Percentiles rank a stretch among this genome's conserved stretches.
Evolutionary conservation across 1,140 invertebrate genomes (phyloP).

Genomic region (Zaprionus taronus): DNA sequence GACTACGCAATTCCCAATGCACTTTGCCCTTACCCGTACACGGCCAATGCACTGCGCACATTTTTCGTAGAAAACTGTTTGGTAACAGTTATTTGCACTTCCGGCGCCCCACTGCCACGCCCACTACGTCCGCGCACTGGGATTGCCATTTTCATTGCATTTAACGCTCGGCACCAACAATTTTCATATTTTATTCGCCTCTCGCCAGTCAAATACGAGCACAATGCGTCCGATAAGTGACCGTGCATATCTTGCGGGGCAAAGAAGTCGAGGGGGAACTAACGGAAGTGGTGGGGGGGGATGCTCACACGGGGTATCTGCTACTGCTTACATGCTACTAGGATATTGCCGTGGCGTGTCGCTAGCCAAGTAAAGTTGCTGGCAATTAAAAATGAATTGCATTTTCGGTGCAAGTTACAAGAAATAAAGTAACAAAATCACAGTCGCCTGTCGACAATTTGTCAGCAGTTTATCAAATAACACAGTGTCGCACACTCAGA

Average conservation of each 20-base stretch:
- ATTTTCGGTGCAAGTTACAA: slow-evolving; percentile 42
- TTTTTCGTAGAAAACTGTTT: slow-evolving; percentile 76
- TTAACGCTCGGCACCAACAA: slow-evolving; percentile 45
- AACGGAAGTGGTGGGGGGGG: too few relatives aligned
- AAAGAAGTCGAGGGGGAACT: too few relatives aligned
- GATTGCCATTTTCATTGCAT: slow-evolving; percentile 41
- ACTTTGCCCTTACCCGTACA: not conserved
- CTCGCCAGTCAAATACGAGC: slow-evolving; percentile 49
- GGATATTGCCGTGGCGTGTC: slow-evolving; percentile 25
- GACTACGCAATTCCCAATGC: not conserved
- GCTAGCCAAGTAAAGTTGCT: slow-evolving; percentile 13
- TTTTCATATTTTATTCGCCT: slow-evolving; percentile 76
- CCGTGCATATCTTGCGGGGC: slow-evolving; percentile 6
- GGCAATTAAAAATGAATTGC: slow-evolving; percentile 40
- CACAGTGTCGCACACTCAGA: slow-evolving; percentile 13
- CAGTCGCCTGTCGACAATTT: slow-evolving; percentile 27
- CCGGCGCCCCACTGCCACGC: slow-evolving; percentile 45
- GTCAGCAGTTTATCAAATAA: slow-evolving; percentile 55
- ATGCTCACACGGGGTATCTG: not conserved
- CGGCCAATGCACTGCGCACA: slow-evolving; percentile 63
- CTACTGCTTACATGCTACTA: slow-evolving; percentile 24
- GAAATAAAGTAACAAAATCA: slow-evolving; percentile 23
- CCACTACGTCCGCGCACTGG: slow-evolving; percentile 11
- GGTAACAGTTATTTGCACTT: slow-evolving; percentile 82
- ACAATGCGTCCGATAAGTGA: slow-evolving; percentile 58